These are phyloP conservation scores for Sericinus montela DNA, from an alignment of 2,888 invertebrate species.

Conservation along the genomic window DNA sequence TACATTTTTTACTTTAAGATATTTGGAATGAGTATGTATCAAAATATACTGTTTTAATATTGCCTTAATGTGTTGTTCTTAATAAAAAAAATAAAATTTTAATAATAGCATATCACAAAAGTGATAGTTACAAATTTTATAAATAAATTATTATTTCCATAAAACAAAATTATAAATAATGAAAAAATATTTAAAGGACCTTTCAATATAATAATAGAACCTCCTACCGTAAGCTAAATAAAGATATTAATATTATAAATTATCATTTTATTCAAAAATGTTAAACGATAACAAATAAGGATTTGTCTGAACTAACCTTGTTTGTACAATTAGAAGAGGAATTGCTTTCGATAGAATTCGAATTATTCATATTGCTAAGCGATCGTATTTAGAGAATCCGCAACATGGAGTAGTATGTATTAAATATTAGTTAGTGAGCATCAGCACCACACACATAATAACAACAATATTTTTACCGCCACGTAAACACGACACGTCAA, in stretches of 20 bases:
- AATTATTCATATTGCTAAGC: conserved; percentile 37
- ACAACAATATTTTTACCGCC: too few relatives aligned
- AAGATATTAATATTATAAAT: neutral
- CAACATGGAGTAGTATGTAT: conserved; percentile 5
- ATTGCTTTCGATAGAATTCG: conserved; percentile 33
- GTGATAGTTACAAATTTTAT: too few relatives aligned
- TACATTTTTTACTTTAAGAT: too few relatives aligned
- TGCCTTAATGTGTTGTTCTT: too few relatives aligned
- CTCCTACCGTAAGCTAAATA: neutral
- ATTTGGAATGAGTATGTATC: too few relatives aligned
- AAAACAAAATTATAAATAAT: neutral
- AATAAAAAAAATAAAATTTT: too few relatives aligned
- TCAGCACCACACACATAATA: too few relatives aligned
- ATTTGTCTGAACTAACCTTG: conserved; percentile 40
- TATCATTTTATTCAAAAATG: neutral
- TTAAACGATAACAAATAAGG: neutral
- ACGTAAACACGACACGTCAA: conserved; percentile 46
- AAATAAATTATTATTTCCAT: too few relatives aligned
- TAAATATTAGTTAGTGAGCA: conserved; percentile 45
- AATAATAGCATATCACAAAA: too few relatives aligned
- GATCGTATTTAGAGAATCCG: neutral
- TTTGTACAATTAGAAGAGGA: conserved; percentile 27
- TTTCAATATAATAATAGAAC: neutral
- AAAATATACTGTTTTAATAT: too few relatives aligned
- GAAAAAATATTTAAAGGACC: neutral